Base-by-base conservation (phyloP, 1,140 invertebrate genomes). In the Sipha flava region DNA sequence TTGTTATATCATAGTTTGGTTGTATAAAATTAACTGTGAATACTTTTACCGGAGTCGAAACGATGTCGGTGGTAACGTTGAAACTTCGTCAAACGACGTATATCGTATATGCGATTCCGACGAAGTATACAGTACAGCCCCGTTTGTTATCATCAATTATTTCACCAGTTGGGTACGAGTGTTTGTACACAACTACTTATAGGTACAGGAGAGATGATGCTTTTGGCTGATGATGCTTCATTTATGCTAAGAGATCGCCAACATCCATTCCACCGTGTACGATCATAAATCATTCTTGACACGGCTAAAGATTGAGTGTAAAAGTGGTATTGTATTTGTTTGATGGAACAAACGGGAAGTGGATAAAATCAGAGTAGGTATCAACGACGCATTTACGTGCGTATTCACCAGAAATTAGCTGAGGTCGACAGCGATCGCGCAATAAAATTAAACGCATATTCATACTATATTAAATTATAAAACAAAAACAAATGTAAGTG, bases 211-310 rank as follows among this genome's bases (percentile, higher is more conserved):
- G 54, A 59, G 47, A 57, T 31, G 49, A 54, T 54, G 31, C 49
- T 75, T 75, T 75, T 75, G 45, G 72, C 72, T 37, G 72, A 75
- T 57, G 49, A 57, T 29, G 18, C 72, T 75, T 57, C 49, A 54
- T 54, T 75, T 75, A 75, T 75, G 72, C 72, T 75, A 57, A 75
- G 49, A 75, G 72, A 75, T 75, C 72, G 72, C 72, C 31, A 54
- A 57, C 72, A 37, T 75, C 49, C 47, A n/a, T 54, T 54, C 31
- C 59, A 14, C 14, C n/a, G 49, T 40, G 72, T 37, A 57, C n/a
- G 29, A 12, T 40, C 29, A 57, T 75, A 37, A 75, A 75, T 75
- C 72, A 75, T 57, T 75, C 45, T 75, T 57, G 72, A 57, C 72
- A 4, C 12, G 31, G 31, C 45, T 40, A 23, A 34, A 54, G 49